Base-by-base conservation (phyloP, 1,140 invertebrate species). In the Homarus americanus region DNA sequence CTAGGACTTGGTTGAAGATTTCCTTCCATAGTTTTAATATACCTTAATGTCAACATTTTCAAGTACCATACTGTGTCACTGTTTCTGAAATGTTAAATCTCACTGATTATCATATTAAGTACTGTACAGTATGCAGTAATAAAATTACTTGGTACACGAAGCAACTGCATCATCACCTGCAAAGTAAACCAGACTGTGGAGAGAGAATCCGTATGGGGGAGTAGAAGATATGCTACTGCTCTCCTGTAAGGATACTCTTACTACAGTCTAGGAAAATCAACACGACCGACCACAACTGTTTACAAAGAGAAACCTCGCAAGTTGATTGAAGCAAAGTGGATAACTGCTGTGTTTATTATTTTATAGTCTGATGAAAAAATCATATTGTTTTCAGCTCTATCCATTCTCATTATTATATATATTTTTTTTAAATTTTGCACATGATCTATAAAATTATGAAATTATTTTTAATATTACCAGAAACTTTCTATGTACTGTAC, bases 201-300 rank as follows among this genome's bases (percentile, higher is more conserved):
- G 85, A 91, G 92, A 92, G 92, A 92, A 92, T 92, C 92, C 92
- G 92, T 92, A 92, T 92, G 89, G 92, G 92, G 92, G 92, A 92
- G 92, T 92, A 92, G 92, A 87, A 84, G 83, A 58, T 91, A 79
- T 76, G 63, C 32, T 58, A 79, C 90, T 92, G 89, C 92, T 92
- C 92, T 92, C 92, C 92, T 92, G 92, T 92, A 92, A 92, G 92
- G 91, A 91, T 91, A 92, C 91, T 92, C 91, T 92, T 83, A 90
- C 88, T 85, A 78, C 76, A 79, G 88, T 40, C 34, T 69, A 87
- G 82, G 75, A 83, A 38, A 79, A 44, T 28, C 69, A 88, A 0
- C 75, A 84, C 15, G 66, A 40, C 38, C 40, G 12, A 72, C 58
- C 24, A 66, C 1, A 38, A 84, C 36, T 24, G 63, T 69, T 69